Evolutionary conservation across 2,888 invertebrate genomes (phyloP).

Genomic region (Lithophane socia): DNA sequence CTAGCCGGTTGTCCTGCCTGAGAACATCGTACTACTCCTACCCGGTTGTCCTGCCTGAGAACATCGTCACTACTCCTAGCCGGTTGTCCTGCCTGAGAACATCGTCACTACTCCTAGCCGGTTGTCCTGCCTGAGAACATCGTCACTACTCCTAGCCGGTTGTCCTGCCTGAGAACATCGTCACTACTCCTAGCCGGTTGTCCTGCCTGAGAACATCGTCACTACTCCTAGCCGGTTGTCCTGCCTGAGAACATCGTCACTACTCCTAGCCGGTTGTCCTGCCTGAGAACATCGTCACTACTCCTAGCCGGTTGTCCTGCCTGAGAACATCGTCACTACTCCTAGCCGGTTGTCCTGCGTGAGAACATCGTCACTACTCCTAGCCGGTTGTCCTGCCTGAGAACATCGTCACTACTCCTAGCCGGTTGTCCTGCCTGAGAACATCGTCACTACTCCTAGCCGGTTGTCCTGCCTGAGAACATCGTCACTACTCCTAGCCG

Average conservation of each 20-base stretch:
- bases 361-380: not conserved
- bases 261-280: not conserved
- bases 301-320: not conserved
- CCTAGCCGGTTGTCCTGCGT: not conserved
- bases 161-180: not conserved
- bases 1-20: too few relatives aligned
- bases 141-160: not conserved
- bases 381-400: too few relatives aligned
- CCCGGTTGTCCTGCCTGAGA: not conserved
- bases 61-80: not conserved
- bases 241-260: not conserved
- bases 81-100: not conserved
- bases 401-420: not conserved
- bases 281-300: not conserved
- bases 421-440: not conserved
- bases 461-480: not conserved
- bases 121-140: not conserved
- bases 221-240: not conserved
- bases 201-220: not conserved
- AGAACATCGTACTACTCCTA: not conserved
- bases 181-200: not conserved
- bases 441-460: not conserved
- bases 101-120: not conserved
- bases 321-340: not conserved
- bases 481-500: not conserved